Base-by-base conservation (phyloP, 2,113 vertebrate species). In the Trematocara variabile region DNA sequence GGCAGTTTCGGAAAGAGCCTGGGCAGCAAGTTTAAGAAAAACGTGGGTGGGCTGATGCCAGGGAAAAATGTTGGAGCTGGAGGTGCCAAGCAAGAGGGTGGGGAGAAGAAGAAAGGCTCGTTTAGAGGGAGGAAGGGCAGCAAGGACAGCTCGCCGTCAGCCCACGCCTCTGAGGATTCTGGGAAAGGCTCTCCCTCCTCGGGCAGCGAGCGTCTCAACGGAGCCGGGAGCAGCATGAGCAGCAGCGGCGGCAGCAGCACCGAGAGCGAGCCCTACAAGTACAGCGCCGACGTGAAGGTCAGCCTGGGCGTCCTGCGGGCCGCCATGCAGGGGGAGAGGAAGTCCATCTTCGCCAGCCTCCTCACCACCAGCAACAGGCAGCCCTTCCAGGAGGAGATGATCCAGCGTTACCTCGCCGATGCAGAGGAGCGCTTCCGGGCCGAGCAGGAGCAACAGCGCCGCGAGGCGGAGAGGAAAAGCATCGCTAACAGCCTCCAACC, bases 361-460 rank as follows among this genome's bases (percentile, higher is more conserved):
- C 96, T 99, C 88, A 97, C 98, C 52, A 98, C 98, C 93, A 98
- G 98, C 93, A 96, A 94, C 93, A 95, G 98, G 5, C 98, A 99
- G 94, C 99, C 97, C 12, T 99, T 97, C 93, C 99, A 99, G 94
- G 98, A 99, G 94, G 98, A 99, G 95, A 99, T 99, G 98, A 99
- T 99, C 95, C 97, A 98, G 86, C 93, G 97, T 77, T 99, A 99
- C 95, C 96, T 99, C 0, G 52, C 94, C 0, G 98, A 99, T 0
- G 98, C 98, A 0, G 97, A 99, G 95, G 97, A 98, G 2, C 96
- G 98, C 6, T 99, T 98, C 73, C 50, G 95, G 44, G 95, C 95
- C 0, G 98, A 99, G 95, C 98, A 98, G 93, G 96, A 97, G 54
- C 96, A 96, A 58, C 97, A 96, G 92, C 97, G 97, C 12, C 97